Conservation (phyloP, 1,140 invertebrate species). For the Melitaea cinxia region DNA sequence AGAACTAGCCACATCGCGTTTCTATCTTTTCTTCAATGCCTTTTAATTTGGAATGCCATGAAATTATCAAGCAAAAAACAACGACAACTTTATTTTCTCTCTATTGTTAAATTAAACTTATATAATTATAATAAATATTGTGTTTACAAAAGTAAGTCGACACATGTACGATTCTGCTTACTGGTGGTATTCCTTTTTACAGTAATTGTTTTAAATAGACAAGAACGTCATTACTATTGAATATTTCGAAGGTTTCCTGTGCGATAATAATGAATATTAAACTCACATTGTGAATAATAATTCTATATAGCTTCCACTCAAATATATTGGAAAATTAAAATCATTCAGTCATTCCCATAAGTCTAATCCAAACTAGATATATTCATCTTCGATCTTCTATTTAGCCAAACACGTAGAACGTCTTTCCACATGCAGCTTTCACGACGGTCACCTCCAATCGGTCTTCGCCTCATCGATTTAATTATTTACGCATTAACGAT, state of each 20-base stretch:
- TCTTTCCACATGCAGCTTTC: too few species aligned
- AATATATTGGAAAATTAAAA: not conserved
- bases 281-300: not conserved
- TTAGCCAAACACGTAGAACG: too few species aligned
- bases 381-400: too few species aligned
- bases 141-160: not conserved
- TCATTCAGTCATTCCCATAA: too few species aligned
- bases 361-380: too few species aligned
- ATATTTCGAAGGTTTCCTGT: conserved; percentile 6
- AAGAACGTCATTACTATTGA: not conserved
- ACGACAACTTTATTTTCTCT: not conserved
- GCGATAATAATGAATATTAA: not conserved
- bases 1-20: not conserved
- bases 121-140: not conserved
- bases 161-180: not conserved
- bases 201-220: not conserved
- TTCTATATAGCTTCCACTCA: not conserved
- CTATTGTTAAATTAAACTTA: not conserved
- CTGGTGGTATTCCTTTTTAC: not conserved
- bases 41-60: not conserved
- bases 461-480: too few species aligned
- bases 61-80: too few species aligned
- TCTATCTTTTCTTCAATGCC: not conserved
- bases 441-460: too few species aligned
- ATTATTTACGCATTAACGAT: too few species aligned